phyloP scores from a whole-genome alignment of 1,140 invertebrate genomes.

The Musca vetustissima region DNA sequence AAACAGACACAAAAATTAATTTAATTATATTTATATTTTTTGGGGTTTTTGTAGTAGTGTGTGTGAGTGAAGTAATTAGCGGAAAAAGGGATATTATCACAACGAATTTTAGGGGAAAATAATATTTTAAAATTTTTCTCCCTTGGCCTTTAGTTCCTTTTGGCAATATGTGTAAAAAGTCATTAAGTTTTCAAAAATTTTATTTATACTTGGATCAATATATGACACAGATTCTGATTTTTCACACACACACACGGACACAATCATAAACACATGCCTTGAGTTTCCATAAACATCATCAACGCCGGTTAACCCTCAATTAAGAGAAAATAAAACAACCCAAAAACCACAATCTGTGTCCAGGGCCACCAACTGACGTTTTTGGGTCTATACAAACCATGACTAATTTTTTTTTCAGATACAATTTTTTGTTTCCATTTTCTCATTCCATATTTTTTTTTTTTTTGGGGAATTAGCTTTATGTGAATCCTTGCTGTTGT shows the following conservation, averaged over 20 bases:
- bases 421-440: background rate
- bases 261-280: background rate
- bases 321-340: conserved; percentile 53
- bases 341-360: background rate
- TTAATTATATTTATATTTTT: conserved; percentile 20
- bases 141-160: background rate
- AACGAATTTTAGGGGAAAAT: background rate
- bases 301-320: conserved; percentile 56
- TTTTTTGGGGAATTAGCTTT: conserved; percentile 8
- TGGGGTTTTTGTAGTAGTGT: background rate
- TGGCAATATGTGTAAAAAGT: conserved; percentile 40
- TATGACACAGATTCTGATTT: conserved; percentile 8
- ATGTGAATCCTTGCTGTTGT: too few relatives aligned
- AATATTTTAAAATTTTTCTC: background rate
- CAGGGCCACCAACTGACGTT: conserved; percentile 2
- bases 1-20: conserved; percentile 27
- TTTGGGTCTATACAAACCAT: conserved; percentile 50
- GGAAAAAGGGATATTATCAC: conserved; percentile 38
- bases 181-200: conserved; percentile 41
- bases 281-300: conserved; percentile 45
- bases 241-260: conserved; percentile 8
- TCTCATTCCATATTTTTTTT: background rate
- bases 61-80: conserved; percentile 25
- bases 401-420: conserved; percentile 52
- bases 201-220: background rate